These are phyloP conservation scores for Nesogale talazaci DNA, from an alignment of 2,113 vertebrate genomes.

Conservation along the genomic window DNA sequence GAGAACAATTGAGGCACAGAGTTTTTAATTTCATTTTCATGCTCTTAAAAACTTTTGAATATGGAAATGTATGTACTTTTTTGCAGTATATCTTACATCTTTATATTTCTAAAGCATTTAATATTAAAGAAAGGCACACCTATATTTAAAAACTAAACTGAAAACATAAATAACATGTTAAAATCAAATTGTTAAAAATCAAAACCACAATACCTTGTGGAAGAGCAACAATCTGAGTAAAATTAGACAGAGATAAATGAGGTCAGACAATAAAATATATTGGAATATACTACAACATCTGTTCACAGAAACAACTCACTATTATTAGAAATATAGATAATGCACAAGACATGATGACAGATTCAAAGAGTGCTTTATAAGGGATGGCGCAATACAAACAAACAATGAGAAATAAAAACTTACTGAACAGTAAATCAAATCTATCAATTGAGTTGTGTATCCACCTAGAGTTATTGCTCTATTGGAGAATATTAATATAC, in stretches of 20 bases:
- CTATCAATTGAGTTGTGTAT: neutral
- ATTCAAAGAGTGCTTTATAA: neutral
- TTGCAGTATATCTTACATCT: neutral
- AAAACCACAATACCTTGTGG: conserved; percentile 30
- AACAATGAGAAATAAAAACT: neutral
- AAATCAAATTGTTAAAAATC: conserved; percentile 43
- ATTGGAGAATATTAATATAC: neutral
- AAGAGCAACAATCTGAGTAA: conserved; percentile 66
- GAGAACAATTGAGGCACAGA: neutral
- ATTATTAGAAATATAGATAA: conserved; percentile 30
- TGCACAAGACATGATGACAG: conserved; percentile 15
- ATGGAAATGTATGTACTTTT: neutral
- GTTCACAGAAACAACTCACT: conserved; percentile 16
- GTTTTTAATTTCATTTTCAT: conserved; percentile 14
- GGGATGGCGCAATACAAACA: neutral
- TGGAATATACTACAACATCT: conserved; percentile 57
- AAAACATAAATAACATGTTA: conserved; percentile 45
- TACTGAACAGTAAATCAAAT: neutral
- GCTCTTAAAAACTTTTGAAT: neutral
- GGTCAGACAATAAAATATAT: conserved; percentile 49
- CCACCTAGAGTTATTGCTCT: conserved; percentile 24
- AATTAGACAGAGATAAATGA: conserved; percentile 75
- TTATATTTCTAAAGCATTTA: conserved; percentile 26
- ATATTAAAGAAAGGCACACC: conserved; percentile 14
- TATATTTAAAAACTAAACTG: conserved; percentile 43